Conservation (phyloP, 1,140 invertebrate species). For the Druon quercuslanigerum region DNA sequence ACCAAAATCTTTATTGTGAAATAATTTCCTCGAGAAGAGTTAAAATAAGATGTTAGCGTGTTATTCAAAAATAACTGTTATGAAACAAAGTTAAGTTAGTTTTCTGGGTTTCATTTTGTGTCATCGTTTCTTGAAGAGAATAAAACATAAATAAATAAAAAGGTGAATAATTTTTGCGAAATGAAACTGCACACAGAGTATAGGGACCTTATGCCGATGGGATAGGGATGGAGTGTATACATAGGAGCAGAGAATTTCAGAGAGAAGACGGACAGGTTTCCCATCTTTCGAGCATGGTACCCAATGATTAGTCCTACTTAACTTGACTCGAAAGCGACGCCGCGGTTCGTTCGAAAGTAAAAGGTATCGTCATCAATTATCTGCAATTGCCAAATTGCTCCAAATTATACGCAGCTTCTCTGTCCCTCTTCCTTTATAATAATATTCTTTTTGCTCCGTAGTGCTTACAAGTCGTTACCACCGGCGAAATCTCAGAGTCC, state of each 20-base stretch:
- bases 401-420: constrained; percentile 66
- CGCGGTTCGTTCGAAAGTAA: constrained; percentile 63
- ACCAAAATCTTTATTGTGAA: too few species aligned
- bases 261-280: constrained; percentile 57
- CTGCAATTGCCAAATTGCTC: constrained; percentile 74
- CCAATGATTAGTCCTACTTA: constrained; percentile 72
- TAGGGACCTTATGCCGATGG: constrained; percentile 39
- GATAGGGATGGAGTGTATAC: not conserved
- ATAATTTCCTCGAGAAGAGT: too few species aligned
- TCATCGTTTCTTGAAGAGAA: too few species aligned
- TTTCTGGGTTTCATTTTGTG: too few species aligned
- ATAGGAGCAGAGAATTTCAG: constrained; percentile 45
- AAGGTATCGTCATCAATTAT: constrained; percentile 72
- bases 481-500: constrained; percentile 26
- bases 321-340: constrained; percentile 57
- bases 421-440: constrained; percentile 33
- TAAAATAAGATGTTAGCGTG: not conserved
- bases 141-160: not conserved
- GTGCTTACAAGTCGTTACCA: constrained; percentile 27
- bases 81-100: too few species aligned
- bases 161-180: not conserved
- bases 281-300: constrained; percentile 56
- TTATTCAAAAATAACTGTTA: not conserved
- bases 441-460: constrained; percentile 9
- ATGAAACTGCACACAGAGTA: not conserved